phyloP scores from a whole-genome alignment of 1,140 invertebrate species.

The Streblospio benedicti region DNA sequence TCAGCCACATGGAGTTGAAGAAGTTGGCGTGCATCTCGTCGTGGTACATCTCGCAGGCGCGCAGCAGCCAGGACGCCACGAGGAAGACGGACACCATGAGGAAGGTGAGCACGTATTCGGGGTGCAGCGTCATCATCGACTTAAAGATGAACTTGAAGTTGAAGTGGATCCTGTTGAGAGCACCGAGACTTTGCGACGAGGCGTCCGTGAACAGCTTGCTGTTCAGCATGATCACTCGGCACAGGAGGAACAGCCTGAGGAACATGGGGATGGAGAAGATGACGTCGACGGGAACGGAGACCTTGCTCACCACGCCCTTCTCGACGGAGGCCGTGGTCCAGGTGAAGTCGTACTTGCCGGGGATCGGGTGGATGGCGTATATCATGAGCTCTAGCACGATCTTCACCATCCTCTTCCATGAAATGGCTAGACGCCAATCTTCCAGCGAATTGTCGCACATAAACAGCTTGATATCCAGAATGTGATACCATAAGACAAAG shows the following conservation, averaged over 20 bases:
- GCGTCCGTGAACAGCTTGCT: conserved; percentile 43
- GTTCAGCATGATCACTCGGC: conserved; percentile 39
- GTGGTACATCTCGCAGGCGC: conserved; percentile 24
- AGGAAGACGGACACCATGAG: conserved; percentile 37
- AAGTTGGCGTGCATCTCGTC: conserved; percentile 29
- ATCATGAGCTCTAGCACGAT: conserved; percentile 36
- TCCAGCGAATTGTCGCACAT: conserved; percentile 42
- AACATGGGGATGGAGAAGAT: conserved; percentile 45
- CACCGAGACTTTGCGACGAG: conserved; percentile 41
- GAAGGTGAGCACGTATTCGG: conserved; percentile 39
- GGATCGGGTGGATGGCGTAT: conserved; percentile 42
- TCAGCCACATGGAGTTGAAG: conserved; percentile 43
- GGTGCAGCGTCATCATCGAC: conserved; percentile 44
- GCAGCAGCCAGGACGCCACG: conserved; percentile 39
- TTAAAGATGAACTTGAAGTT: conserved; percentile 44
- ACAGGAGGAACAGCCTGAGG: conserved; percentile 38
- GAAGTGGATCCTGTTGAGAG: conserved; percentile 38
- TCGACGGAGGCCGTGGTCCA: conserved; percentile 10
- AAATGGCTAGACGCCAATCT: conserved; percentile 38
- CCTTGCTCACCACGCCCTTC: neutral
- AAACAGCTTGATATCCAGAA: conserved; percentile 30
- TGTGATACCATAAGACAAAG: conserved; percentile 35
- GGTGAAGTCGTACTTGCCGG: conserved; percentile 26
- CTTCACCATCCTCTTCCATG: conserved; percentile 21
- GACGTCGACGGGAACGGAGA: conserved; percentile 33